A percentile compares a stretch with the other conserved stretches of the same genome.
phyloP scores from a whole-genome alignment of 2,113 vertebrate genomes.

The Apteryx owenii region DNA sequence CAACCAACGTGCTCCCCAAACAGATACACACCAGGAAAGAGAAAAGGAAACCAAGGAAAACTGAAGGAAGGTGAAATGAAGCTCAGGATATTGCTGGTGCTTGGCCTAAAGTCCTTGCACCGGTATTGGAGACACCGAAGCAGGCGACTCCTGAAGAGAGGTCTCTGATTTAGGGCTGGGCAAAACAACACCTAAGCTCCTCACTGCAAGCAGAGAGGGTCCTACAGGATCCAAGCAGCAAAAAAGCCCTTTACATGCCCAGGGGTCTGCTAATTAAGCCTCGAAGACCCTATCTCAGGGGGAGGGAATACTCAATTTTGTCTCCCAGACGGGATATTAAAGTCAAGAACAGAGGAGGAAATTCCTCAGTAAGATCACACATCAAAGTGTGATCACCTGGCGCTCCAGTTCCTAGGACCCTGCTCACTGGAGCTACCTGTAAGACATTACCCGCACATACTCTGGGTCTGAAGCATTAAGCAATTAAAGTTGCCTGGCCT shows the following conservation, averaged over 20 bases:
- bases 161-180: not conserved
- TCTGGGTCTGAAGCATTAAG: rapidly evolving
- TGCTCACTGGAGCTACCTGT: not conserved
- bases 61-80: not conserved
- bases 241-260: rapidly evolving
- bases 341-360: rapidly evolving
- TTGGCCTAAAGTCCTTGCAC: not conserved
- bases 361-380: rapidly evolving
- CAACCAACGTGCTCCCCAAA: not conserved
- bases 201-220: rapidly evolving
- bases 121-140: not conserved
- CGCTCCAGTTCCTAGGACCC: rapidly evolving
- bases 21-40: not conserved
- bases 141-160: not conserved
- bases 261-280: rapidly evolving
- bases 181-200: not conserved
- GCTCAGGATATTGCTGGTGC: not conserved
- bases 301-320: not conserved
- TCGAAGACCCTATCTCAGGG: not conserved
- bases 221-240: not conserved
- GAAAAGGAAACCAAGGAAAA: not conserved
- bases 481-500: not conserved
- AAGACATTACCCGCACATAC: rapidly evolving
- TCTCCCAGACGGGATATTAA: rapidly evolving
- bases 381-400: rapidly evolving